phyloP scores from a whole-genome alignment of 1,140 invertebrate species.

The Matsumurasca onukii region DNA sequence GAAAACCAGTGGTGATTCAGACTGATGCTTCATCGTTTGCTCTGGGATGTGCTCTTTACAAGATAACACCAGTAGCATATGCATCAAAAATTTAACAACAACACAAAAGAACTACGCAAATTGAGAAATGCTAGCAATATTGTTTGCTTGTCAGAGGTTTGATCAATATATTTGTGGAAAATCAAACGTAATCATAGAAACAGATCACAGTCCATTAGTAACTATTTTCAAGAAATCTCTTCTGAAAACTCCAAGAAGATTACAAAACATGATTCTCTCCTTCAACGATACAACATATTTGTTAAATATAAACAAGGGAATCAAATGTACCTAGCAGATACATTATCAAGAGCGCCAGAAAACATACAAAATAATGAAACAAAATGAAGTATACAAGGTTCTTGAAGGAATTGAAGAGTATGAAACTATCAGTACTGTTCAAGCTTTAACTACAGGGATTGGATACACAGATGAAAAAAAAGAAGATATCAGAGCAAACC shows the following conservation, averaged over 20 bases:
- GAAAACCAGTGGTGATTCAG: too few species aligned
- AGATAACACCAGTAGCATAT: too few species aligned
- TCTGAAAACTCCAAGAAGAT: neutral
- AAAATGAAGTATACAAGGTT: neutral
- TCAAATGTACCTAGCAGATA: neutral
- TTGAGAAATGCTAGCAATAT: conserved; percentile 26
- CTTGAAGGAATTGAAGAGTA: neutral
- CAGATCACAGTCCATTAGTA: neutral
- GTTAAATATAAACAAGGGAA: neutral
- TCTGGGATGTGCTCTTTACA: too few species aligned
- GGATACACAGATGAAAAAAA: neutral
- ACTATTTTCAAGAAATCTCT: conserved; percentile 12
- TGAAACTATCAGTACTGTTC: neutral
- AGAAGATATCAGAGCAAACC: neutral
- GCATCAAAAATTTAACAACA: too few species aligned
- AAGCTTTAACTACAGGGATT: neutral
- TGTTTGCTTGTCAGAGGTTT: conserved; percentile 21
- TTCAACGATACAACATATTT: neutral
- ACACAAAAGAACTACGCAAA: neutral
- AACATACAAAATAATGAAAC: neutral
- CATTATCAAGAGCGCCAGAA: neutral
- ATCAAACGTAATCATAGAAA: neutral
- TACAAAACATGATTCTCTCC: neutral
- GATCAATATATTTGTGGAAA: neutral
- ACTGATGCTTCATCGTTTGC: too few species aligned